phyloP scores from a whole-genome alignment of 2,113 vertebrate species.

The Melospiza melodia region DNA sequence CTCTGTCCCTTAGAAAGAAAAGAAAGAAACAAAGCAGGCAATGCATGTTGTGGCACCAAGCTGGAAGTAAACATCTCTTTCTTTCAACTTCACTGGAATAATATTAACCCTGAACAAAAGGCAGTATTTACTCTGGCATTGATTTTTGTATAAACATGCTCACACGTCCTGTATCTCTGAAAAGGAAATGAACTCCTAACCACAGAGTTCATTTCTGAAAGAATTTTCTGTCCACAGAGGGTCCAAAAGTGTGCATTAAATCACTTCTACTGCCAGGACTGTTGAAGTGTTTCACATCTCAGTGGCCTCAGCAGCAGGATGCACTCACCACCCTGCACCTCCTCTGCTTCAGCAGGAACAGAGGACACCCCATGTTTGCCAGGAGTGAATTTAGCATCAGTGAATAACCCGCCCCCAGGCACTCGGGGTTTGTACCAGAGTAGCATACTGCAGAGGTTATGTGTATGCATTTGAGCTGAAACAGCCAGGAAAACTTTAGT shows the following conservation, averaged over 20 bases:
- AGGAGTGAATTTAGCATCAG: background rate
- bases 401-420: background rate
- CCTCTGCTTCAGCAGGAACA: background rate
- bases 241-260: background rate
- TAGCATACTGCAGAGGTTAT: background rate
- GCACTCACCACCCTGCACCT: background rate
- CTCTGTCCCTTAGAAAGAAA: background rate
- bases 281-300: background rate
- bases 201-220: slow-evolving; percentile 13
- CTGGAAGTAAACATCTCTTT: slow-evolving; percentile 16
- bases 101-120: slow-evolving; percentile 35
- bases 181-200: slow-evolving; percentile 24
- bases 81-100: slow-evolving; percentile 46
- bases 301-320: background rate
- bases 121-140: slow-evolving; percentile 52
- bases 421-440: background rate
- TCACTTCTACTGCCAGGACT: background rate
- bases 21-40: background rate
- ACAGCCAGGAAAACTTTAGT: background rate
- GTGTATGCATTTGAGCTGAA: background rate
- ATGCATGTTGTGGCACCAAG: background rate
- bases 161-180: background rate
- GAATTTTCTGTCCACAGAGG: background rate
- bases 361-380: background rate
- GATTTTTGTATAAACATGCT: slow-evolving; percentile 30